These are phyloP conservation scores for Perizoma affinitatum DNA, from an alignment of 2,888 invertebrate genomes.

Conservation along the genomic window DNA sequence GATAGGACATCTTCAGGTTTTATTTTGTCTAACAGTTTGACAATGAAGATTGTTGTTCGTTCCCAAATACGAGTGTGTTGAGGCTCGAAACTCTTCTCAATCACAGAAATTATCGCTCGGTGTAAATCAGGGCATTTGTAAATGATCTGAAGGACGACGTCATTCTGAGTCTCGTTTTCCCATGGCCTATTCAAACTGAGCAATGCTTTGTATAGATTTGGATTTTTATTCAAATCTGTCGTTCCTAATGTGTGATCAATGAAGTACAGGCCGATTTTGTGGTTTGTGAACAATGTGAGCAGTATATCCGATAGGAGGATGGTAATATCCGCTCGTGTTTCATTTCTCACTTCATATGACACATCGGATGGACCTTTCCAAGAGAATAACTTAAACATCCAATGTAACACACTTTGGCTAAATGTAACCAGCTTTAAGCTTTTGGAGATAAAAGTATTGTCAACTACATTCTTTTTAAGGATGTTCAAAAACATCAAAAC, in stretches of 20 bases:
- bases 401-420: constrained; percentile 86
- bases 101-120: constrained; percentile 83
- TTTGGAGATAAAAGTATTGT: constrained; percentile 87
- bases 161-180: constrained; percentile 86
- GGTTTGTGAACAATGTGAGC: constrained; percentile 89
- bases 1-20: constrained; percentile 77
- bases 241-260: constrained; percentile 87
- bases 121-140: constrained; percentile 89
- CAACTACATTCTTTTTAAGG: constrained; percentile 87
- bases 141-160: constrained; percentile 86
- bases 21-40: constrained; percentile 71
- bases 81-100: constrained; percentile 86
- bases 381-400: constrained; percentile 87
- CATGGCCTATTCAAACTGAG: constrained; percentile 87
- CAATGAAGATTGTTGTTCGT: constrained; percentile 72
- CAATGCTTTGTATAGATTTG: constrained; percentile 85
- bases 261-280: constrained; percentile 91
- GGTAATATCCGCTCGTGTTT: constrained; percentile 73
- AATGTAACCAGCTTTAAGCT: constrained; percentile 89
- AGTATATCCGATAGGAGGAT: constrained; percentile 87
- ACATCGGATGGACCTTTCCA: constrained; percentile 88
- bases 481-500: constrained; percentile 87
- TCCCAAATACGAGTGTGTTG: constrained; percentile 82
- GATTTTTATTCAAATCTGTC: constrained; percentile 84
- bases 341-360: constrained; percentile 61